Percentiles rank a stretch among this genome's conserved stretches.
phyloP scores from a whole-genome alignment of 1,140 invertebrate species.

The Forficula auricularia region DNA sequence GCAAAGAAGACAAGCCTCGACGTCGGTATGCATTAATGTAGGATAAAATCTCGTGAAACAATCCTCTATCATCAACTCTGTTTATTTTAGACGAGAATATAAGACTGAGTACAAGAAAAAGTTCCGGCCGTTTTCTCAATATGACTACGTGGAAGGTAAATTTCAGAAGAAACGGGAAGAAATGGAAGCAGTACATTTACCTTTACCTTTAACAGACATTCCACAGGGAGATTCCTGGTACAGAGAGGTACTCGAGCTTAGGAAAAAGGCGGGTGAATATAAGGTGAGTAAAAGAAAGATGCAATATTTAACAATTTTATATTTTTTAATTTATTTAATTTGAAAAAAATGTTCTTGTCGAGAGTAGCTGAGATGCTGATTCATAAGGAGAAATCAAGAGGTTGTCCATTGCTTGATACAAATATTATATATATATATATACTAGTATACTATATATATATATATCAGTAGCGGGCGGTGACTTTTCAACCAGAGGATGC shows the following conservation, averaged over 20 bases:
- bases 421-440: too few species aligned
- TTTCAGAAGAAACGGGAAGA: conserved; percentile 33
- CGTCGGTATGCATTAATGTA: conserved; percentile 10
- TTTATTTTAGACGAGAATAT: conserved; percentile 18
- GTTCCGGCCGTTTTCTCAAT: conserved; percentile 64
- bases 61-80: too few species aligned
- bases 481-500: too few species aligned
- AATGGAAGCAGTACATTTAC: conserved; percentile 2
- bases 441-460: too few species aligned
- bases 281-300: conserved; percentile 46
- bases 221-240: conserved; percentile 44
- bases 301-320: too few species aligned
- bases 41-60: too few species aligned
- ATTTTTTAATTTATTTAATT: background rate
- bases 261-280: conserved; percentile 80
- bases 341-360: too few species aligned
- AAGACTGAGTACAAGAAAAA: conserved; percentile 64
- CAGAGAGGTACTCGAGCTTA: conserved; percentile 63
- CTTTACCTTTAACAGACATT: conserved; percentile 4
- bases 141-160: conserved; percentile 56
- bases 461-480: too few species aligned
- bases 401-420: too few species aligned
- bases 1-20: conserved; percentile 19
- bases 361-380: too few species aligned
- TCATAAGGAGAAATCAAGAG: too few species aligned